Evolutionary conservation across 30 jellyfish, hydroid and myxozoan genomes (phyloP).

Genomic region (Hydractinia echinata): DNA sequence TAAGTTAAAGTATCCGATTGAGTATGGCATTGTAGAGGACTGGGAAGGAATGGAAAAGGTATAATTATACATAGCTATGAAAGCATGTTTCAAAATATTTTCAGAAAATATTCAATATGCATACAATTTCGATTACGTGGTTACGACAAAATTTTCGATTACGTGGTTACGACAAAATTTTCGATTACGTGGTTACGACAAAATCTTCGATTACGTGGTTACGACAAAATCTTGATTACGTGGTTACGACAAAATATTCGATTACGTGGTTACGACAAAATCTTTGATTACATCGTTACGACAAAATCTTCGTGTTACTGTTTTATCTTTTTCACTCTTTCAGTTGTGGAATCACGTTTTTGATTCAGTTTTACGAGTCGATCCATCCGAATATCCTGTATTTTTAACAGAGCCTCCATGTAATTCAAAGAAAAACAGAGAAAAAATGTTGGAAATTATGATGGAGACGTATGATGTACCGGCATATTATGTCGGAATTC

Average conservation of each 20-base stretch:
- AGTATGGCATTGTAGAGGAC: conserved; percentile 71
- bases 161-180: too few species aligned
- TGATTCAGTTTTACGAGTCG: conserved; percentile 45
- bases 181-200: too few species aligned
- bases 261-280: too few species aligned
- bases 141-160: too few species aligned
- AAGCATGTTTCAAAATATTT: too few species aligned
- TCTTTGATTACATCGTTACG: too few species aligned
- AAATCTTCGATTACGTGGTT: too few species aligned
- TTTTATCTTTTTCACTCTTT: neutral
- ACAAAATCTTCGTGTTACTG: neutral
- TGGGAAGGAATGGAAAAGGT: conserved; percentile 94
- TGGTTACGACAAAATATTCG: too few species aligned
- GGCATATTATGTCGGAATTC: conserved; percentile 70
- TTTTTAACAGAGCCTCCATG: conserved; percentile 69
- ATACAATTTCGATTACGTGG: too few species aligned
- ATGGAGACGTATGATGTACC: conserved; percentile 85
- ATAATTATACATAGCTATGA: neutral
- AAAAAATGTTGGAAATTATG: conserved; percentile 82
- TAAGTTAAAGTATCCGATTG: conserved; percentile 72
- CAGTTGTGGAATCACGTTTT: conserved; percentile 79
- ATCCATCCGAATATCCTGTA: conserved; percentile 80
- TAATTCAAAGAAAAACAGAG: conserved; percentile 73
- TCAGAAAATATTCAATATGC: too few species aligned
- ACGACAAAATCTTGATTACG: too few species aligned